Conservation (phyloP, 2,888 invertebrate genomes). For the Nomada fucata region DNA sequence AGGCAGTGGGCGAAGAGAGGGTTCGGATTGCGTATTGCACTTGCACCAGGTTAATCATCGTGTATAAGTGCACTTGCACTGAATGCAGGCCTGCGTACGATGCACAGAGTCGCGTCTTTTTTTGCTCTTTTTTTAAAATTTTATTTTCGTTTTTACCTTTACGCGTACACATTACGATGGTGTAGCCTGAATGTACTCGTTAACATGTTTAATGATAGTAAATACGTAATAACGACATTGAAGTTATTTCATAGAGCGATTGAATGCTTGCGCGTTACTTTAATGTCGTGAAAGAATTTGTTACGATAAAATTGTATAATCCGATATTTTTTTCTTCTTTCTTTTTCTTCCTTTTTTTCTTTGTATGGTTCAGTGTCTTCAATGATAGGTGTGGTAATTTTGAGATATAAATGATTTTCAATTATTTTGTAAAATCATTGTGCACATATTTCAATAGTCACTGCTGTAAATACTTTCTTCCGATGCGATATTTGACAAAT, state of each 20-base stretch:
- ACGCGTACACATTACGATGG: neutral
- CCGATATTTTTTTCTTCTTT: neutral
- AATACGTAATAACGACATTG: neutral
- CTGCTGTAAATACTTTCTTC: too few species aligned
- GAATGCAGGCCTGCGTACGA: neutral
- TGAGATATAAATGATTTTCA: too few species aligned
- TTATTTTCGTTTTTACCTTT: neutral
- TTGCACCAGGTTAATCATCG: slow-evolving; percentile 33
- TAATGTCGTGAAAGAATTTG: neutral
- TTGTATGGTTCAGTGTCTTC: too few species aligned
- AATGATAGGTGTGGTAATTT: too few species aligned
- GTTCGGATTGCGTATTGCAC: slow-evolving; percentile 24
- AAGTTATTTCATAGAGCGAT: slow-evolving; percentile 3
- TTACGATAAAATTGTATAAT: neutral
- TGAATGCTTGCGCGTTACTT: neutral
- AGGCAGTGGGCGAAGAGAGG: neutral
- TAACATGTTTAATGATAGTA: neutral
- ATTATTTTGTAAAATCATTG: too few species aligned
- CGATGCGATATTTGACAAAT: too few species aligned
- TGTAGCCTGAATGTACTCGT: neutral
- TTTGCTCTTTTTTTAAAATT: neutral
- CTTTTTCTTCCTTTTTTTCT: too few species aligned
- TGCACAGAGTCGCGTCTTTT: neutral
- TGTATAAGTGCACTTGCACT: slow-evolving; percentile 33
- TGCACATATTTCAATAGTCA: too few species aligned